These are phyloP conservation scores for Stegana nigrithorax DNA, from an alignment of 2,888 invertebrate genomes.

Conservation along the genomic window DNA sequence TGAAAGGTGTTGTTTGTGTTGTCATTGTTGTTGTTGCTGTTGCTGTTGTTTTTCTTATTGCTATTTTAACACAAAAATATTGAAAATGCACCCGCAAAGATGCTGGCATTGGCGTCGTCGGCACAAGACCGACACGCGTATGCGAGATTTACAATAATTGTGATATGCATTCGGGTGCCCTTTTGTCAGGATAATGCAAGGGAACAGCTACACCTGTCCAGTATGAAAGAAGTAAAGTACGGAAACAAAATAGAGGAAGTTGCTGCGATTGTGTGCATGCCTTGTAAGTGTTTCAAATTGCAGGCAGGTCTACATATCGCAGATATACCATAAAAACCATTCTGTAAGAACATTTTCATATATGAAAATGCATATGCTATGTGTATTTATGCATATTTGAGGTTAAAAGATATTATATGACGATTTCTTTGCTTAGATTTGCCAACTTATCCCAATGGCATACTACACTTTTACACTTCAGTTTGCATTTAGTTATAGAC, in stretches of 20 bases:
- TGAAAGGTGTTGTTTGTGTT: slow-evolving; percentile 56
- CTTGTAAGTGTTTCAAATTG: too few species aligned
- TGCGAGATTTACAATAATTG: slow-evolving; percentile 34
- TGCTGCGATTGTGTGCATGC: too few species aligned
- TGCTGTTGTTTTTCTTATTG: background rate
- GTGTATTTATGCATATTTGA: background rate
- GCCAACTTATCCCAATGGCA: too few species aligned
- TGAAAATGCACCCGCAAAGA: background rate
- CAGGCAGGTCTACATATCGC: too few species aligned
- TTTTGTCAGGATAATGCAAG: slow-evolving; percentile 11
- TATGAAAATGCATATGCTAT: background rate
- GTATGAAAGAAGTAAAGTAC: background rate
- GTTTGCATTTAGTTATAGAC: too few species aligned
- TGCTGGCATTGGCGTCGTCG: slow-evolving; percentile 35
- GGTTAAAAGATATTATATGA: too few species aligned
- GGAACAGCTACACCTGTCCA: slow-evolving; percentile 9
- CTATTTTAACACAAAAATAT: background rate
- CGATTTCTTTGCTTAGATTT: too few species aligned
- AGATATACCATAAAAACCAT: too few species aligned
- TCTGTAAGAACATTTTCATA: too few species aligned
- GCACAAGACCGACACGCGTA: slow-evolving; percentile 55
- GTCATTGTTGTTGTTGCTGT: slow-evolving; percentile 28
- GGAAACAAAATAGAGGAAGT: too few species aligned
- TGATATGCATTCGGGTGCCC: background rate
- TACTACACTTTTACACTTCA: too few species aligned